Percentiles rank a stretch among this genome's conserved stretches.
phyloP scores from a whole-genome alignment of 2,797 vertebrate genomes.

The Miichthys miiuy region DNA sequence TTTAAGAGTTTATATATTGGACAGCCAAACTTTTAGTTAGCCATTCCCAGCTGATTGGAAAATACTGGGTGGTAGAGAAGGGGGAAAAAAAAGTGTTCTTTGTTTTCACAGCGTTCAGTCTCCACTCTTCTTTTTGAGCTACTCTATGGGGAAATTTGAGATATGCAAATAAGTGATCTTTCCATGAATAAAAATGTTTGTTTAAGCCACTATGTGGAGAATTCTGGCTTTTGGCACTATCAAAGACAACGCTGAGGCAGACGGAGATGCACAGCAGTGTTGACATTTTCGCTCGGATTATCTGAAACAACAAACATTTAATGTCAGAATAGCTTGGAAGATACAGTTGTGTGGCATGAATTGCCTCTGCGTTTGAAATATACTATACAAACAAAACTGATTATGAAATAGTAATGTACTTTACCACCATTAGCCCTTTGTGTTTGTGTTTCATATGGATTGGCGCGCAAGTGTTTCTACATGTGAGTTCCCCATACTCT shows the following conservation, averaged over 20 bases:
- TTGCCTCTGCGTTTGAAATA: too few species aligned
- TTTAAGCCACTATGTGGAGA: constrained; percentile 8
- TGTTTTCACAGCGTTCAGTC: neutral
- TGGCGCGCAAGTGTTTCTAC: too few species aligned
- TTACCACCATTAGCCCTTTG: too few species aligned
- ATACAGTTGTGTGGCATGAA: too few species aligned
- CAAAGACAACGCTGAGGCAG: neutral
- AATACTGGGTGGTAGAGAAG: constrained; percentile 9
- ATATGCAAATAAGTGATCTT: constrained; percentile 31
- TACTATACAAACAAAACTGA: too few species aligned
- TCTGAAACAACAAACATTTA: too few species aligned
- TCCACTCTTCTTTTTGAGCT: neutral
- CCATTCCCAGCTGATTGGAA: constrained; percentile 21
- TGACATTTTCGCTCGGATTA: neutral
- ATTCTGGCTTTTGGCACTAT: neutral
- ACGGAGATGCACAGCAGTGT: neutral
- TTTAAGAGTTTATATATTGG: constrained; percentile 37
- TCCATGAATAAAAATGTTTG: constrained; percentile 20
- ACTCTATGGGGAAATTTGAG: constrained; percentile 4
- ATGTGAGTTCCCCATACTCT: too few species aligned
- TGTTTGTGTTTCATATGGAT: too few species aligned
- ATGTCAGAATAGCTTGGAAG: too few species aligned
- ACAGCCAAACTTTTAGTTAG: constrained; percentile 23
- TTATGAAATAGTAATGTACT: too few species aligned
- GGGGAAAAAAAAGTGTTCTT: neutral